Evolutionary conservation across 1,140 invertebrate species (phyloP), one percentile per base, ranked within the genome.

Genomic region (Listronotus bonariensis): DNA sequence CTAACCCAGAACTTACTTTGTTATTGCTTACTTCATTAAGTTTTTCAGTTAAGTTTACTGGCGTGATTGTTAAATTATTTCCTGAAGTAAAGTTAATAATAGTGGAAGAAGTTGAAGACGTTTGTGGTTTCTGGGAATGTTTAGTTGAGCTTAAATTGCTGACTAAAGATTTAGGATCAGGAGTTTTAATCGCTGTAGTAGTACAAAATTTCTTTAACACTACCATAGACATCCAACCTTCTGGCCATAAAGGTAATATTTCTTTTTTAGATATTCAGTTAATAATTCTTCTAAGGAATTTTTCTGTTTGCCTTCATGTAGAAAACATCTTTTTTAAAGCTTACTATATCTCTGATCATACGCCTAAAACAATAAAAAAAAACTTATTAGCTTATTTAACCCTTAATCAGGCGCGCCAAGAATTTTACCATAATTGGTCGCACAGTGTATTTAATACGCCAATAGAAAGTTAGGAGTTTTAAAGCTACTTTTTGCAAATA

Each of bases 221-320:
- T 14, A 62, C 70, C 71, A 76, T 71, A 8, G 76, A 76, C 72
- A 79, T 78, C 77, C 77, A 79, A 9, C 76, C 76, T 8, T 76
- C 76, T 0, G 77, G 77, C 77, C 77, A 79, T n/a, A 79, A 48
- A 7, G 66, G 48, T 38, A 75, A 61, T 12, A 79, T 68, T 3
- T 76, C 65, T 2, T 67, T 65, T 75, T 76, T 12, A 78, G 54
- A 55, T 76, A 79, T 26, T 68, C 62, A 12, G 49, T 62, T 40
- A 77, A 48, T 41, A 73, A 68, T n/a, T 63, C 52, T 55, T 79
- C 77, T 34, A 77, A 58, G 6, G 55, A 62, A 41, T 78, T 73
- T 63, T 78, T 77, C 8, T 65, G 49, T 42, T 72, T 78, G 8
- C 74, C 74, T 68, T 79, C 76, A 10, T 72, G 70, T 34, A 76